Evolutionary conservation across 2,888 invertebrate genomes (phyloP).

Genomic region (Cryptocephalus moraei): DNA sequence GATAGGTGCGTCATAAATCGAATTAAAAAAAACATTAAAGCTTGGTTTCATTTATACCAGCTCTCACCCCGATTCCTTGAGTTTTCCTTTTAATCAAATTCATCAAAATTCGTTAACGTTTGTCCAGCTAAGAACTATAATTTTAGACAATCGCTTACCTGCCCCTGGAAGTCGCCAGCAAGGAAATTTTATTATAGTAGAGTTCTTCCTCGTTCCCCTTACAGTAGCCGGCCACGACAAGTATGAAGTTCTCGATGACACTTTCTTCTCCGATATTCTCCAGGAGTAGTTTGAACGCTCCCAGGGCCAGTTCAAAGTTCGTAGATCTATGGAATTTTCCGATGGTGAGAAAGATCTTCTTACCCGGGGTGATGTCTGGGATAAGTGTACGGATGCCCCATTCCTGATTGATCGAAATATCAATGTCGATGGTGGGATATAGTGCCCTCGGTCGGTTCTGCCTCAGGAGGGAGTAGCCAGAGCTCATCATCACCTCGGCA

Average conservation of each 20-base stretch:
- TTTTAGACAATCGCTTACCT: too few relatives aligned
- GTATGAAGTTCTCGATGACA: constrained; percentile 24
- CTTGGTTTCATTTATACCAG: too few relatives aligned
- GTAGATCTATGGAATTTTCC: constrained; percentile 28
- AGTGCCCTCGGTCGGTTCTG: constrained; percentile 11
- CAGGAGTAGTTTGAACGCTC: constrained; percentile 30
- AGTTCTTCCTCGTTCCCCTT: constrained; percentile 22
- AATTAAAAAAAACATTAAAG: too few relatives aligned
- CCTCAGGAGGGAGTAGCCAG: constrained; percentile 1
- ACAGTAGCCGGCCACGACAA: constrained; percentile 31
- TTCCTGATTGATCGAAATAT: constrained; percentile 26
- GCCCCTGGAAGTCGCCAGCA: too few relatives aligned
- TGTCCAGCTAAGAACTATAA: too few relatives aligned
- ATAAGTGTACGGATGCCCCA: constrained; percentile 29
- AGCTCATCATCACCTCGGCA: constrained; percentile 27
- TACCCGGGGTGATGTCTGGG: constrained; percentile 28
- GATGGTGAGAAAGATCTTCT: constrained; percentile 27
- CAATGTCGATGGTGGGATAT: constrained; percentile 29
- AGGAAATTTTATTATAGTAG: constrained; percentile 22
- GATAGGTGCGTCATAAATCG: too few relatives aligned
- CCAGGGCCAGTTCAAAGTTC: constrained; percentile 29
- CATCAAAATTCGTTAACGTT: too few relatives aligned
- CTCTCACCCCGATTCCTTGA: too few relatives aligned
- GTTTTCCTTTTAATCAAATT: too few relatives aligned
- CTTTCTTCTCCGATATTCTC: constrained; percentile 20